Conservation (phyloP, 2,797 vertebrate species). For the Halcyon chelicuti region DNA sequence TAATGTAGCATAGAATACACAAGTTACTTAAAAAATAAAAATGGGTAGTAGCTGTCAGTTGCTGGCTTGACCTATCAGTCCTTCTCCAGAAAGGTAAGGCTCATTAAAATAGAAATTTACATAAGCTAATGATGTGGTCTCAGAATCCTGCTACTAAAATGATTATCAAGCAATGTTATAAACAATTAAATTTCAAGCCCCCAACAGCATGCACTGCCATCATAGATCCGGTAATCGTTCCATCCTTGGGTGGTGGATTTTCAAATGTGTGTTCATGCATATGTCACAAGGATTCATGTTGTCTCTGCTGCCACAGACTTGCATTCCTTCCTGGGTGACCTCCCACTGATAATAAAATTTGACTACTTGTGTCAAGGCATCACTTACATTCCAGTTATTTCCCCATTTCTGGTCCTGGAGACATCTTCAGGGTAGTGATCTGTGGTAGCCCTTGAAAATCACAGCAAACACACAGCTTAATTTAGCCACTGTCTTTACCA, state of each 20-base stretch:
- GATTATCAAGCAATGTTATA: fast-evolving
- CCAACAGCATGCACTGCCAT: fast-evolving
- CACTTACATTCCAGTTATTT: neutral
- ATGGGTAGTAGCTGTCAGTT: neutral
- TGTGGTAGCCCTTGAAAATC: neutral
- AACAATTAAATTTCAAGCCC: neutral
- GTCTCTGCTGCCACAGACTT: neutral
- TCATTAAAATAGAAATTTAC: neutral
- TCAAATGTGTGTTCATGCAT: fast-evolving
- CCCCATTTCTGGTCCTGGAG: neutral
- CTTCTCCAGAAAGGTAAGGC: neutral
- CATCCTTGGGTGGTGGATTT: neutral
- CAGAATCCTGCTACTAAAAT: neutral
- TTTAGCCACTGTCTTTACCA: neutral
- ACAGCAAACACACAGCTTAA: neutral
- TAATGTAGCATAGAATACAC: neutral
- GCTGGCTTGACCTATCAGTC: neutral
- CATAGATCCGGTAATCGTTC: neutral
- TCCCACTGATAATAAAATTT: neutral
- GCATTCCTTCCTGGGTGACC: neutral
- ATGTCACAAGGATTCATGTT: fast-evolving
- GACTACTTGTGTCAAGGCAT: neutral
- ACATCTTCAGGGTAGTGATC: neutral
- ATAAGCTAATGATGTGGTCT: neutral
- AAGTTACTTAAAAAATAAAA: neutral